Evolutionary conservation across 2,113 vertebrate genomes (phyloP), one percentile per base, ranked within the genome.

Genomic region (Pelecanoides urinatrix): DNA sequence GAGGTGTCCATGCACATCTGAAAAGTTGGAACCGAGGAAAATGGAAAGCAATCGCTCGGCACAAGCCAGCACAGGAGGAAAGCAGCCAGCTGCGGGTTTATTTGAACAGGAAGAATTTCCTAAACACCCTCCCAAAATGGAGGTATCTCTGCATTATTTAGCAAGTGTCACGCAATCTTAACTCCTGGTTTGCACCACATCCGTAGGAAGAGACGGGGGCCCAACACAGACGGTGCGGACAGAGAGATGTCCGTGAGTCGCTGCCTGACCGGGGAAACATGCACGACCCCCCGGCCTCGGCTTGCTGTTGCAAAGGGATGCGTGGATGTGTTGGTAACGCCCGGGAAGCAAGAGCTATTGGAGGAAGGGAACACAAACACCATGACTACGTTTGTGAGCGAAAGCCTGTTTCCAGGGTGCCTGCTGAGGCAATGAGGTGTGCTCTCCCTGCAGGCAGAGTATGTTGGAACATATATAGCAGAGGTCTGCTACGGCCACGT

Each of bases 221-320:
- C 27, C n/a, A 34, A 15, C 1, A 3, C 20, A 8, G 29, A 36
- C 1, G 6, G 45, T 11, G 6, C 0, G 5, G 63, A 34, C 30
- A 40, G 27, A 78, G 53, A 59, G 63, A 47, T 1, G 2, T 2
- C 49, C 1, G 0, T 10, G 34, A 30, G 44, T 9, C 44, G 4
- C 52, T 32, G 4, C 2, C 0, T 17, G 45, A 67, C 25, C 52
- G 38, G 52, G 45, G 42, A 85, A 21, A 61, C 11, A 9, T 5
- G 17, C 62, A 17, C 0, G 0, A 23, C 11, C 4, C 50, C 47
- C 32, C 10, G 34, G 16, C 45, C 50, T 40, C 1, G 2, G 17
- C n/a, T 36, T 65, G 49, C 74, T 52, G 14, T 27, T 77, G 40
- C 38, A 40, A 67, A 55, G 4, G 25, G 32, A 10, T 12, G 16